These are phyloP conservation scores for Coilia nasus DNA, from an alignment of 2,797 vertebrate genomes.

Conservation along the genomic window DNA sequence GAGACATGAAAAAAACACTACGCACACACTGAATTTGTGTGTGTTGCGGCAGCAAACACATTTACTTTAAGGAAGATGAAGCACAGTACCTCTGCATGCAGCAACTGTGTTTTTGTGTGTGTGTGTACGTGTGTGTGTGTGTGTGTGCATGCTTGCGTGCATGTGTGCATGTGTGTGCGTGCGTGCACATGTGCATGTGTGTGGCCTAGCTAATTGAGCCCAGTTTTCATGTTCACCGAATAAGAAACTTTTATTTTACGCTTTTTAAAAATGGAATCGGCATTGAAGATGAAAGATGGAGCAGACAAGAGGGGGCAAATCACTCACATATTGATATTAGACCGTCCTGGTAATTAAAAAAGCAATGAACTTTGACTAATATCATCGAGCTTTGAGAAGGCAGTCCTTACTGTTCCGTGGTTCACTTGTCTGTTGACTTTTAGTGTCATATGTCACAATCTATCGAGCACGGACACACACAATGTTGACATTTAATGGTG, in stretches of 20 bases:
- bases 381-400: conserved; percentile 48
- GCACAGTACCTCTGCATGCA: background rate
- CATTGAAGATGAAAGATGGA: conserved; percentile 26
- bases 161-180: background rate
- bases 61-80: background rate
- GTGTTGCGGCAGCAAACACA: background rate
- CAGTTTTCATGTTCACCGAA: background rate
- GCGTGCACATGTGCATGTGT: conserved; percentile 14
- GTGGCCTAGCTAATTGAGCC: background rate
- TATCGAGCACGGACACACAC: conserved; percentile 21
- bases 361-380: conserved; percentile 79
- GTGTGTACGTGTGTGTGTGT: conserved; percentile 21
- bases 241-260: conserved; percentile 7
- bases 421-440: conserved; percentile 23
- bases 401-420: background rate
- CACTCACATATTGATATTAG: conserved; percentile 75
- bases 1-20: background rate
- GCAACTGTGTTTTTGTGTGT: background rate
- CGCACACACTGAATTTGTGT: background rate
- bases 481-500: conserved; percentile 23
- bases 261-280: background rate
- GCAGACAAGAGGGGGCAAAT: conserved; percentile 59
- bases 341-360: conserved; percentile 74
- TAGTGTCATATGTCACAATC: conserved; percentile 25
- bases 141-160: background rate